These are phyloP conservation scores for Holacanthus passer DNA, from an alignment of 2,113 vertebrate species.

Conservation along the genomic window DNA sequence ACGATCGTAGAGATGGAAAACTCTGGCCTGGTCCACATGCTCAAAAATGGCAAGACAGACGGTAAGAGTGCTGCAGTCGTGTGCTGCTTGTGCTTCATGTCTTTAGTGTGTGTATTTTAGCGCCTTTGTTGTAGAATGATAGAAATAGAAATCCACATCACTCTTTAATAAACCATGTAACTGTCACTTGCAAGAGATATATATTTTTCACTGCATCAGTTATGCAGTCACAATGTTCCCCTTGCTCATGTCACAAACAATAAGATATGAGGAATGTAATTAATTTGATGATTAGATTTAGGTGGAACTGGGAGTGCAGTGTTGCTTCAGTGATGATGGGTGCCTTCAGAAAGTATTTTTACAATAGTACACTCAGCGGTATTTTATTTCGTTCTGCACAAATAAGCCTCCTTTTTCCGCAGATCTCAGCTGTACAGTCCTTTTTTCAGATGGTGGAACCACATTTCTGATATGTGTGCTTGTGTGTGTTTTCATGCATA, in stretches of 20 bases:
- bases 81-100: not conserved
- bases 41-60: slow-evolving; percentile 99
- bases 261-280: not conserved
- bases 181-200: slow-evolving; percentile 17
- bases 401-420: not conserved
- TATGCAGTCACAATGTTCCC: not conserved
- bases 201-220: not conserved
- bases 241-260: slow-evolving; percentile 6
- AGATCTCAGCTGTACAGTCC: slow-evolving; percentile 4
- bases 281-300: slow-evolving; percentile 33
- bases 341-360: slow-evolving; percentile 7
- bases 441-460: slow-evolving; percentile 11
- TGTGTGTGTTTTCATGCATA: slow-evolving; percentile 32
- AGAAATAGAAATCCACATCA: not conserved
- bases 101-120: not conserved
- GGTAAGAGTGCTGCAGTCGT: slow-evolving; percentile 81
- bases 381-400: not conserved
- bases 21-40: slow-evolving; percentile 98
- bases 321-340: not conserved
- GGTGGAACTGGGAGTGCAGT: not conserved
- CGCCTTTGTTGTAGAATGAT: too few relatives aligned
- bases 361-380: not conserved
- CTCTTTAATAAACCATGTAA: slow-evolving; percentile 5
- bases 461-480: slow-evolving; percentile 34
- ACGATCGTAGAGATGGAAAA: slow-evolving; percentile 99